These are phyloP conservation scores for Scarus forsteni DNA, from an alignment of 2,797 vertebrate species.

Conservation along the genomic window DNA sequence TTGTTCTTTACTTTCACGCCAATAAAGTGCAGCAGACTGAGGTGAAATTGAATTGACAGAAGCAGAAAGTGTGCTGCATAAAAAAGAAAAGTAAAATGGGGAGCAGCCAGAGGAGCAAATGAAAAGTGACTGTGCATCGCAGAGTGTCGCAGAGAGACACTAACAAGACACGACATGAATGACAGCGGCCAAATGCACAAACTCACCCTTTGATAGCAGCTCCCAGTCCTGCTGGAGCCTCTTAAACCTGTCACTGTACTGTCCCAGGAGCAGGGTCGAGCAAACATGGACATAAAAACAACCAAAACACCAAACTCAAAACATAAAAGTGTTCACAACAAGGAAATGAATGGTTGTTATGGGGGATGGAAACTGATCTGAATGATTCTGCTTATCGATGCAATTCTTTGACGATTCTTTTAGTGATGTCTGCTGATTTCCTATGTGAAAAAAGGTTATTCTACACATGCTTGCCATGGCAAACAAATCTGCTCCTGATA, in stretches of 20 bases:
- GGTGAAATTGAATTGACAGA: slow-evolving; percentile 42
- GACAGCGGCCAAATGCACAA: slow-evolving; percentile 42
- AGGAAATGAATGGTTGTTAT: no score
- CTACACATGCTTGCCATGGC: no score
- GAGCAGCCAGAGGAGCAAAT: slow-evolving; percentile 41
- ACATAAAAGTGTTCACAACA: not conserved
- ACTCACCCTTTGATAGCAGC: slow-evolving; percentile 16
- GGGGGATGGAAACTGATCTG: no score
- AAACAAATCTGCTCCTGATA: no score
- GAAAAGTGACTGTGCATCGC: slow-evolving; percentile 54
- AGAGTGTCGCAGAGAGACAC: slow-evolving; percentile 14
- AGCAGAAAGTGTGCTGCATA: slow-evolving; percentile 30
- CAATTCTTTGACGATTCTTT: no score
- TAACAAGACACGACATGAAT: slow-evolving; percentile 50
- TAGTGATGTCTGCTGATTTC: no score
- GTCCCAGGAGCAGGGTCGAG: slow-evolving; percentile 2
- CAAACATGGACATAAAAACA: not conserved
- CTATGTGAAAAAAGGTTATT: no score
- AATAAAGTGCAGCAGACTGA: slow-evolving; percentile 20
- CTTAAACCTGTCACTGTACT: slow-evolving; percentile 39
- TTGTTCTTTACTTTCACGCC: slow-evolving; percentile 28
- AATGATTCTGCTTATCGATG: no score
- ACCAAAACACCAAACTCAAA: not conserved
- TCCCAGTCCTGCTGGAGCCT: slow-evolving; percentile 18
- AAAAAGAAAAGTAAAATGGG: slow-evolving; percentile 13